Base-by-base conservation (phyloP, 2,888 invertebrate genomes). In the Macrophya alboannulata region DNA sequence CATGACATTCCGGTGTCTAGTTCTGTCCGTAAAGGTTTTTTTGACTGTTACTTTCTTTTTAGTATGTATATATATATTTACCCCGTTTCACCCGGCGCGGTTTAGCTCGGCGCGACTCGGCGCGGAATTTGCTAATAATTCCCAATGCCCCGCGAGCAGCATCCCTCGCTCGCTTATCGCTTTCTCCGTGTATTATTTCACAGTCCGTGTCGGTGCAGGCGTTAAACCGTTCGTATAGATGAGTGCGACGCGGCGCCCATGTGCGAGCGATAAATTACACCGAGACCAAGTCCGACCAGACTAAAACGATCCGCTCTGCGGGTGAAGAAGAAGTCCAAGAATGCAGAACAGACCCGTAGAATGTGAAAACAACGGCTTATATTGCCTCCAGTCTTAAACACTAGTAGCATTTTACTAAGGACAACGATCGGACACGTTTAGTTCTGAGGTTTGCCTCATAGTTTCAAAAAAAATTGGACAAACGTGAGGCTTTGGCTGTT, bases 191-290 rank as follows among this genome's bases (percentile, higher is more conserved):
- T 76, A 59, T 40, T 62, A 62, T 81, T 81, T 62, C 40, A 12
- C 25, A 10, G 62, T 21, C 40, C 48, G 43, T 10, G 48, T 83
- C 48, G 83, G 45, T 65, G 71, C 65, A 71, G 31, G 45, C 81
- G 40, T 37, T 43, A 5, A 43, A 37, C 43, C 81, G 62, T 81
- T 25, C 4, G 55, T 43, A 71, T 55, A 43, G 15, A 31, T 85
- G 48, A 85, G 77, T 68, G 79, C 79, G 65, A 76, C 88, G 55
- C 77, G 83, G 71, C 65, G 83, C 83, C 90, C 90, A 90, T 90
- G 90, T 90, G 91, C 88, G 89, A 86, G 86, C 90, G 87, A 91
- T 91, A 91, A 91, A 91, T 91, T 90, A 90, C 88, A 84, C 85
- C 65, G 84, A 84, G 74, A 85, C 82, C 74, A 81, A 84, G 82